Percentiles rank a stretch among this genome's conserved stretches.
Conservation (phyloP, 2,113 vertebrate genomes). For the Rousettus leschenaultii region DNA sequence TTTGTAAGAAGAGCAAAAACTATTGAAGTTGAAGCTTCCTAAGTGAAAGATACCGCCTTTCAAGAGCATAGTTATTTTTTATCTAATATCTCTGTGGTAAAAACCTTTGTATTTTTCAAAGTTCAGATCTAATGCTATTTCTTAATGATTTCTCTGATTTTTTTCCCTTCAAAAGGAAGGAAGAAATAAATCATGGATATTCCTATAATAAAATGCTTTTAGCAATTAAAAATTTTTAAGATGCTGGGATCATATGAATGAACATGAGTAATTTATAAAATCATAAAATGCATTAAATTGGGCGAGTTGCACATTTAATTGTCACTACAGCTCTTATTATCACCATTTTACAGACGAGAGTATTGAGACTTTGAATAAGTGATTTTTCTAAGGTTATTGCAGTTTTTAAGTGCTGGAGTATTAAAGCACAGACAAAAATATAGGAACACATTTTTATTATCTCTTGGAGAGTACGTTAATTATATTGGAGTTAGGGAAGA, state of each 20-base stretch:
- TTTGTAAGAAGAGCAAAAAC: neutral
- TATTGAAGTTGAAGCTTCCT: neutral
- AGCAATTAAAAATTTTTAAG: neutral
- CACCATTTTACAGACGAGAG: neutral
- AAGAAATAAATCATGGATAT: neutral
- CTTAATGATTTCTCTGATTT: neutral
- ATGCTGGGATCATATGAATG: neutral
- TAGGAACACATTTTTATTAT: neutral
- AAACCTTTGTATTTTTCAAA: neutral
- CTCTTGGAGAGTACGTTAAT: neutral
- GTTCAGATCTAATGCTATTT: neutral
- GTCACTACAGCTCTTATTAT: neutral
- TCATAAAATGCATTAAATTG: neutral
- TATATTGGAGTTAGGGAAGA: neutral
- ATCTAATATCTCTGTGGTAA: neutral
- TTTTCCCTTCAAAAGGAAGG: neutral
- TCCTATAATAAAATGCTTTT: neutral
- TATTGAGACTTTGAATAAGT: neutral
- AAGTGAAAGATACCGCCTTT: neutral
- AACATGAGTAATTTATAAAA: neutral
- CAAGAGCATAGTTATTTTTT: neutral
- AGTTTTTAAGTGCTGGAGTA: neutral
- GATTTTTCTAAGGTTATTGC: neutral
- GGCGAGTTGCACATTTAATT: neutral
- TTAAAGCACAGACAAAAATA: neutral